phyloP scores from a whole-genome alignment of 2,113 vertebrate species.

The Lepus timidus region DNA sequence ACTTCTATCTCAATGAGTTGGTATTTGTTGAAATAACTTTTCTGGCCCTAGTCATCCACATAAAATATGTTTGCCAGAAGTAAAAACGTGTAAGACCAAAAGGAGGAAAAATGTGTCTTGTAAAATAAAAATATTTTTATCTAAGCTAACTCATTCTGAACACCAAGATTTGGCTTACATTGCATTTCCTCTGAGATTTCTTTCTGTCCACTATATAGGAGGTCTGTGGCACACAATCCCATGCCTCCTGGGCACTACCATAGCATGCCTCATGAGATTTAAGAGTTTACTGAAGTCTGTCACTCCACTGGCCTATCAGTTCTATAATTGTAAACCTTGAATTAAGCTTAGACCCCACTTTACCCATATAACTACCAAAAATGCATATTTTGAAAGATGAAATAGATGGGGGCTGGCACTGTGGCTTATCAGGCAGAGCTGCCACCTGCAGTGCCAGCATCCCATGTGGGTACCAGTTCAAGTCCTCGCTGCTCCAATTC shows the following conservation, averaged over 20 bases:
- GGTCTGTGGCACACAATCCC: background rate
- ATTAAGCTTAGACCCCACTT: background rate
- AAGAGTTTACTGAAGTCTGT: background rate
- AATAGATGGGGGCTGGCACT: background rate
- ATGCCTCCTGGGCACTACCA: background rate
- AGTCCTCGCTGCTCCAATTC: too few species aligned
- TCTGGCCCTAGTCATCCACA: background rate
- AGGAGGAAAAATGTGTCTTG: background rate
- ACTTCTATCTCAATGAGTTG: slow-evolving; percentile 8
- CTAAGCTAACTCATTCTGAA: slow-evolving; percentile 3
- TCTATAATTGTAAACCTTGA: background rate
- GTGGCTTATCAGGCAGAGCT: too few species aligned
- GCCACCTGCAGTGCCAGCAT: too few species aligned
- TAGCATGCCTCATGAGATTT: background rate
- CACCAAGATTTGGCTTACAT: background rate
- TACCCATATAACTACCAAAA: background rate
- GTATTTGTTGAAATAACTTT: background rate
- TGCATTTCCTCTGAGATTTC: background rate
- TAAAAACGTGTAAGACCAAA: background rate
- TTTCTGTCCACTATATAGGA: background rate
- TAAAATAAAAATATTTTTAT: slow-evolving; percentile 4
- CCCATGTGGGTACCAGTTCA: too few species aligned
- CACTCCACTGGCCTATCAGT: background rate
- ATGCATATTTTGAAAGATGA: slow-evolving; percentile 25
- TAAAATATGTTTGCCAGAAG: slow-evolving; percentile 1